phyloP scores from a whole-genome alignment of 2,113 vertebrate species.

The Talpa occidentalis region DNA sequence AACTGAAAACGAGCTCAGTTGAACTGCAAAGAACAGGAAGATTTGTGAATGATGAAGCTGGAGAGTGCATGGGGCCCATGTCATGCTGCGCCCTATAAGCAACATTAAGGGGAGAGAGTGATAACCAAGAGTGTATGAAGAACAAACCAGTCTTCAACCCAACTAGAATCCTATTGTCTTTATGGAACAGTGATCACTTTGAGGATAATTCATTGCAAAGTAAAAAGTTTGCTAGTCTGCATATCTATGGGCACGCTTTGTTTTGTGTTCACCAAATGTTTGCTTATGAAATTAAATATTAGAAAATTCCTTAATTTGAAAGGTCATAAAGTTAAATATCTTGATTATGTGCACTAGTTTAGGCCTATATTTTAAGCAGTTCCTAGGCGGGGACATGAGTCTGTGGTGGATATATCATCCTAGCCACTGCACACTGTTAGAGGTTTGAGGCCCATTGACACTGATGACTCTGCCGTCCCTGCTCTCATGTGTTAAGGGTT shows the following conservation, averaged over 20 bases:
- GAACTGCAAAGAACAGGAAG: background rate
- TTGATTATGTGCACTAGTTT: background rate
- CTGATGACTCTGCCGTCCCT: background rate
- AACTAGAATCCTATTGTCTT: background rate
- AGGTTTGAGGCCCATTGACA: background rate
- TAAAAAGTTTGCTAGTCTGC: background rate
- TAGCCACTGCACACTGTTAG: background rate
- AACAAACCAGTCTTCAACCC: background rate
- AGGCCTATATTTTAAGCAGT: background rate
- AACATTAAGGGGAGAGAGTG: background rate
- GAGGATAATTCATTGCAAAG: slow-evolving; percentile 5
- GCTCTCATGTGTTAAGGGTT: slow-evolving; percentile 85
- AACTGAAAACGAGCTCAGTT: background rate
- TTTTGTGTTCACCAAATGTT: slow-evolving; percentile 19
- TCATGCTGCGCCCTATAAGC: background rate
- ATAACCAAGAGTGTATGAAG: background rate
- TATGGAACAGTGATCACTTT: background rate
- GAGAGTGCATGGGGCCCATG: background rate
- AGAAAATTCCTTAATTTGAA: background rate
- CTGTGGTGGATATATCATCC: background rate
- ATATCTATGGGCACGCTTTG: background rate
- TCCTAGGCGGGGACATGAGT: background rate
- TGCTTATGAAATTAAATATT: slow-evolving; percentile 46
- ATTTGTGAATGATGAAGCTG: background rate
- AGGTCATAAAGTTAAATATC: background rate